A percentile compares a stretch with the other conserved stretches of the same genome.
These are phyloP conservation scores for Leiothrix lutea DNA, from an alignment of 2,113 vertebrate species.

Conservation along the genomic window DNA sequence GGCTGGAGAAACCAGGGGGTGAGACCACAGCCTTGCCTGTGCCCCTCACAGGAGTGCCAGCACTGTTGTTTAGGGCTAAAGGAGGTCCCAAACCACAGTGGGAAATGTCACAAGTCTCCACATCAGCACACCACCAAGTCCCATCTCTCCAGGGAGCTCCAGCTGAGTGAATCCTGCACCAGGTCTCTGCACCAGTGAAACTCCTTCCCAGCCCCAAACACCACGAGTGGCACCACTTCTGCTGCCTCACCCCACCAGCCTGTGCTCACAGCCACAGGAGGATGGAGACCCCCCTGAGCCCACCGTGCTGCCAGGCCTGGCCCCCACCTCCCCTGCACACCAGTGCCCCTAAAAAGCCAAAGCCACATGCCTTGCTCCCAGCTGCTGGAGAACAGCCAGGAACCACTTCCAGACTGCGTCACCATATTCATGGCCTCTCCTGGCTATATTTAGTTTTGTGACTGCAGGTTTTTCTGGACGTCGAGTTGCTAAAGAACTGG, in stretches of 20 bases:
- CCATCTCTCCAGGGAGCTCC: background rate
- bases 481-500: background rate
- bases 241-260: background rate
- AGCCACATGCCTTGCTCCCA: background rate
- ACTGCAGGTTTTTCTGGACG: constrained; percentile 54
- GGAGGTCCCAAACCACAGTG: accelerated
- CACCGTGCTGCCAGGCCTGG: background rate
- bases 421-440: constrained; percentile 7
- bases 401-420: constrained; percentile 33
- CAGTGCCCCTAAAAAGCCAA: background rate
- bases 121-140: background rate
- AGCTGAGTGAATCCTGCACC: background rate
- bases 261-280: accelerated
- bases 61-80: background rate
- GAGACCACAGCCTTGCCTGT: background rate
- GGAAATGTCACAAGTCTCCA: background rate
- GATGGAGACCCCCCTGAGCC: background rate
- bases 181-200: background rate
- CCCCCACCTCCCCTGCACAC: background rate
- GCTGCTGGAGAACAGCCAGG: constrained; percentile 30
- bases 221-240: background rate
- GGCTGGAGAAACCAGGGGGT: background rate
- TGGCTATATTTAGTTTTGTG: constrained; percentile 42
- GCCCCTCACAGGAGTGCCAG: background rate
- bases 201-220: background rate